phyloP scores from a whole-genome alignment of 2,888 invertebrate genomes.

The Drosophila rellima region DNA sequence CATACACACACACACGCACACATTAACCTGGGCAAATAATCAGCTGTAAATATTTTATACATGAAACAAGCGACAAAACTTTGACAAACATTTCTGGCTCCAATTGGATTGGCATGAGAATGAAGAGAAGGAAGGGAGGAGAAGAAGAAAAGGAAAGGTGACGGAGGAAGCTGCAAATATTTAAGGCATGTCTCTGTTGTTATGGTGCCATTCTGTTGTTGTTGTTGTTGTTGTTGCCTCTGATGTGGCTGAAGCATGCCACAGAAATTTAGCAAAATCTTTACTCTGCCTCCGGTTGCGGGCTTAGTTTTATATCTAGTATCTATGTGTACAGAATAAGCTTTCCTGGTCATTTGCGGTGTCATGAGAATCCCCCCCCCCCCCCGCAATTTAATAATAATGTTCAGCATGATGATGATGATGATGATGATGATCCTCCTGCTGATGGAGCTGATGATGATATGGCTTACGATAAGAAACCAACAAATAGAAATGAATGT shows the following conservation, averaged over 20 bases:
- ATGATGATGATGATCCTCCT: conserved; percentile 13
- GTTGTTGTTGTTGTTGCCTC: conserved; percentile 25
- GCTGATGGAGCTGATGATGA: conserved; percentile 30
- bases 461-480: conserved; percentile 76
- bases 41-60: conserved; percentile 73
- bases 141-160: not conserved
- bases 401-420: conserved; percentile 16
- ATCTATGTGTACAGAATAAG: conserved; percentile 21
- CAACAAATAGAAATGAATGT: conserved; percentile 85
- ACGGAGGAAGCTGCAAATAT: conserved; percentile 20
- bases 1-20: conserved; percentile 10
- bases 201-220: conserved; percentile 22
- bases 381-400: conserved; percentile 10
- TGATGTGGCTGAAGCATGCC: conserved; percentile 50
- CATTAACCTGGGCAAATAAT: conserved; percentile 68
- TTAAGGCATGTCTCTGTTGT: conserved; percentile 47
- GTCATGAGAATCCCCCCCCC: conserved; percentile 28
- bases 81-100: conserved; percentile 42
- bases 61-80: conserved; percentile 59
- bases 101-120: conserved; percentile 7
- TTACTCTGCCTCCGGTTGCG: conserved; percentile 8
- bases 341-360: conserved; percentile 62
- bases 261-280: conserved; percentile 39
- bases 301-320: conserved; percentile 50
- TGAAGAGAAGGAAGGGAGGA: not conserved